phyloP scores from a whole-genome alignment of 2,888 invertebrate species.

The Tinea semifulvella region DNA sequence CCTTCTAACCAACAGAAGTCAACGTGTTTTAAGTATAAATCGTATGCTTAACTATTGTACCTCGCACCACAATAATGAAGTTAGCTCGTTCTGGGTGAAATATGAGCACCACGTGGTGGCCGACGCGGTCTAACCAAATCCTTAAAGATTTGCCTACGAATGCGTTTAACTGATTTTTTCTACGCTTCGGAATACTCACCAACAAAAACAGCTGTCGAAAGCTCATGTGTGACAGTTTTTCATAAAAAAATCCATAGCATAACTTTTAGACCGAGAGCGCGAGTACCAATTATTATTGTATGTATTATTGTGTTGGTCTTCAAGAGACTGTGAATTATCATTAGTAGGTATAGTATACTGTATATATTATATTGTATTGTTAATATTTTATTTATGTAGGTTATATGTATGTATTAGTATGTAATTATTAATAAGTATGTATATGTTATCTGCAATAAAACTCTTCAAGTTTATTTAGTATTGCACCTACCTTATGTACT shows the following conservation, averaged over 20 bases:
- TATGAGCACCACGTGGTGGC: constrained; percentile 63
- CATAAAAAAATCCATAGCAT: background rate
- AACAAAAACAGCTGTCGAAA: constrained; percentile 3
- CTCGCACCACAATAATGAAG: constrained; percentile 66
- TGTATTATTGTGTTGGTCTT: no score
- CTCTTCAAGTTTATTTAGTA: no score
- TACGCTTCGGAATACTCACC: constrained; percentile 27
- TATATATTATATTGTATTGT: no score
- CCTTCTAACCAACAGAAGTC: constrained; percentile 67
- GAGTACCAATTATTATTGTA: no score
- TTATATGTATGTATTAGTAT: no score
- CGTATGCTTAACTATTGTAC: constrained; percentile 67
- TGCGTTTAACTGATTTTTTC: constrained; percentile 52
- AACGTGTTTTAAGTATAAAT: constrained; percentile 67
- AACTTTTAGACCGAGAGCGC: no score
- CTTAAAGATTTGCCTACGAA: constrained; percentile 54
- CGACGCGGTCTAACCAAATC: constrained; percentile 49
- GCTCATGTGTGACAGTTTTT: background rate
- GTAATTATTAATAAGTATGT: no score
- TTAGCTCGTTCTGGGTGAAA: constrained; percentile 64
- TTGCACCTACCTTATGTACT: no score
- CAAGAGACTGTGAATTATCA: no score
- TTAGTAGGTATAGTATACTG: no score
- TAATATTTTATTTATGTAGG: no score
- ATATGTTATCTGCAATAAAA: no score